A percentile compares a stretch with the other conserved stretches of the same genome.
Evolutionary conservation across 2,888 invertebrate genomes (phyloP).

Genomic region (Digitonthophagus gazella): DNA sequence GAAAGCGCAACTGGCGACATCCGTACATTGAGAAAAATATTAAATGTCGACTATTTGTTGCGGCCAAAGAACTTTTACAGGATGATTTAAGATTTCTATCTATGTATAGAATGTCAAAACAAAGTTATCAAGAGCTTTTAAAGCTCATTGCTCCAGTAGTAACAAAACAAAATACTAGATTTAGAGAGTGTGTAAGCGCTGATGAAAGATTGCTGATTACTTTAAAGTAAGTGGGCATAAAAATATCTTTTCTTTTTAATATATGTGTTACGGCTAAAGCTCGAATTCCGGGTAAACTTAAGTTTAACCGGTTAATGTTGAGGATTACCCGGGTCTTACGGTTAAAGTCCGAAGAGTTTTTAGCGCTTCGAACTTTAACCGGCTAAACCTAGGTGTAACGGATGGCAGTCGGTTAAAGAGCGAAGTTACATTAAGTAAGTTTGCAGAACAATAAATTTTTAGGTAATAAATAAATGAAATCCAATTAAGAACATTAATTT

Average conservation of each 20-base stretch:
- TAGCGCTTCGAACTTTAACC: constrained; percentile 11
- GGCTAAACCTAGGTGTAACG: constrained; percentile 13
- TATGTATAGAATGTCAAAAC: constrained; percentile 17
- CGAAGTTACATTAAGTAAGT: neutral
- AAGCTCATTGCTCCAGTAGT: neutral
- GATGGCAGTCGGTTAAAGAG: neutral
- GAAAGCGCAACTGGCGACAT: neutral
- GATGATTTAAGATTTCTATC: constrained; percentile 9
- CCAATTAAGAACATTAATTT: too few species aligned
- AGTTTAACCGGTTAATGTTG: constrained; percentile 1
- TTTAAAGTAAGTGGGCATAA: constrained; percentile 19
- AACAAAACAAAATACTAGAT: neutral
- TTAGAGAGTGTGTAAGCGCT: constrained; percentile 14
- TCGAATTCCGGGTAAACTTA: too few species aligned
- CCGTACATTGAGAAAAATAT: neutral
- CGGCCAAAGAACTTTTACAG: constrained; percentile 4
- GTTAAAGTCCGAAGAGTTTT: constrained; percentile 5
- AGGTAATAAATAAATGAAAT: constrained; percentile 1
- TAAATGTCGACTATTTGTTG: neutral
- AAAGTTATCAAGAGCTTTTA: neutral
- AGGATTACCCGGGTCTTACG: neutral
- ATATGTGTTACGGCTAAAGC: constrained; percentile 6
- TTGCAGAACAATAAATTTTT: too few species aligned
- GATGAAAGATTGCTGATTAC: constrained; percentile 12
- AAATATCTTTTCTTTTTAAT: neutral